Evolutionary conservation across 2,113 vertebrate genomes (phyloP).

Genomic region (Megaptera novaeangliae): DNA sequence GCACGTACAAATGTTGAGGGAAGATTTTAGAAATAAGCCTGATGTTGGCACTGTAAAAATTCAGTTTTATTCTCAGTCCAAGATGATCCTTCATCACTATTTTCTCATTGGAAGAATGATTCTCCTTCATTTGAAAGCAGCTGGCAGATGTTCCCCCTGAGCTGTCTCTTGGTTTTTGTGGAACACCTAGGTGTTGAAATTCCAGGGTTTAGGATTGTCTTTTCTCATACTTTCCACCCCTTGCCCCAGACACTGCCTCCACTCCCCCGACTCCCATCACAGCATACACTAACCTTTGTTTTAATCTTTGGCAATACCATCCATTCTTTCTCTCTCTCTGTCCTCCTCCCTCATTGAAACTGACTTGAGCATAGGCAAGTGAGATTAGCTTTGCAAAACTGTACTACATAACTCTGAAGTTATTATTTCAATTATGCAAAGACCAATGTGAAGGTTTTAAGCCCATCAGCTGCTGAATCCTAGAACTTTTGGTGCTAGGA

Average conservation of each 20-base stretch:
- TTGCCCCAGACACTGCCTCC: neutral
- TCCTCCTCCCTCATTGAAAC: neutral
- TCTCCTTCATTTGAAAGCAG: constrained; percentile 61
- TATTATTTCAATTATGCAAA: neutral
- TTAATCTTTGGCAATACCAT: neutral
- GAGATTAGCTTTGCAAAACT: neutral
- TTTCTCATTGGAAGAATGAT: constrained; percentile 76
- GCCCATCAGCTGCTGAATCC: neutral
- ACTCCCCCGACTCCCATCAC: accelerated
- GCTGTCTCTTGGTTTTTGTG: constrained; percentile 37
- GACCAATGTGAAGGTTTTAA: neutral
- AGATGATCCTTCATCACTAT: constrained; percentile 71
- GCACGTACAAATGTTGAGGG: neutral
- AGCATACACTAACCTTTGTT: neutral
- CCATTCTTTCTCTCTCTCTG: neutral
- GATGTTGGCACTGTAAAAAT: constrained; percentile 41
- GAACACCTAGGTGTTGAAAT: constrained; percentile 67
- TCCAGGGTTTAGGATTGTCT: neutral
- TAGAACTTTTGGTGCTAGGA: neutral
- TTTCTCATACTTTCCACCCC: neutral
- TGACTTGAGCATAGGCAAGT: neutral
- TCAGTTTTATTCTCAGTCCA: constrained; percentile 51
- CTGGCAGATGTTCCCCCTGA: constrained; percentile 69
- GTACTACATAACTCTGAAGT: neutral
- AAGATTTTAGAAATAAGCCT: constrained; percentile 56